Evolutionary conservation across 2,888 invertebrate species (phyloP).

Genomic region (Coleophora flavipennella): DNA sequence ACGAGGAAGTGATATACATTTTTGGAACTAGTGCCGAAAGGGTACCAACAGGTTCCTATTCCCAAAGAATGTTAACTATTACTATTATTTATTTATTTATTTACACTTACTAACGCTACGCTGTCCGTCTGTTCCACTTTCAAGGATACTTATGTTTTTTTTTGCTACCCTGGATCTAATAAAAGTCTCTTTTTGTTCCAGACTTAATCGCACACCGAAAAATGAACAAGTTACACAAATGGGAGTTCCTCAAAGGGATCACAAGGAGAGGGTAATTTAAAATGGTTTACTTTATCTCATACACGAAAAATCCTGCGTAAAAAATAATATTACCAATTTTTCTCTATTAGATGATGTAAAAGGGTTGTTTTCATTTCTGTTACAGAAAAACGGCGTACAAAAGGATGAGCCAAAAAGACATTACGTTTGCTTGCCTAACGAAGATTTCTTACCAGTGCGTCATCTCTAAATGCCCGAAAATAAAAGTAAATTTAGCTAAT

Average conservation of each 20-base stretch:
- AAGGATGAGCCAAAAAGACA: slow-evolving; percentile 31
- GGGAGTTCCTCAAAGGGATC: slow-evolving; percentile 39
- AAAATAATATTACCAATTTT: slow-evolving; percentile 17
- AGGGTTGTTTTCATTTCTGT: slow-evolving; percentile 34
- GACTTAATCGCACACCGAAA: slow-evolving; percentile 35
- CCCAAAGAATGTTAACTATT: no score
- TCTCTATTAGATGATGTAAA: slow-evolving; percentile 9
- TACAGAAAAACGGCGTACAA: slow-evolving; percentile 49
- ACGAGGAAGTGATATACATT: slow-evolving; percentile 1
- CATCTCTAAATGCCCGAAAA: slow-evolving; percentile 26
- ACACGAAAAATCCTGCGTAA: slow-evolving; percentile 9
- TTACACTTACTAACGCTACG: no score
- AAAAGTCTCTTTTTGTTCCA: slow-evolving; percentile 41
- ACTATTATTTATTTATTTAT: no score
- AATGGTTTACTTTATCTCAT: slow-evolving; percentile 11
- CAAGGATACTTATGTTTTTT: no score
- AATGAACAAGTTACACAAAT: slow-evolving; percentile 48
- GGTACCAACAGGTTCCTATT: no score
- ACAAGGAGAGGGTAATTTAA: slow-evolving; percentile 37
- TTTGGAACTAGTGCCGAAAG: no score
- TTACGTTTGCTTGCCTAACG: slow-evolving; percentile 24
- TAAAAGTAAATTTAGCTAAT: slow-evolving; percentile 18
- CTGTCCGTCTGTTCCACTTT: no score
- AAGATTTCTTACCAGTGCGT: slow-evolving; percentile 27
- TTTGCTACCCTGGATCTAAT: slow-evolving; percentile 21